phyloP scores from a whole-genome alignment of 2,113 vertebrate species.

The Burhinus oedicnemus region DNA sequence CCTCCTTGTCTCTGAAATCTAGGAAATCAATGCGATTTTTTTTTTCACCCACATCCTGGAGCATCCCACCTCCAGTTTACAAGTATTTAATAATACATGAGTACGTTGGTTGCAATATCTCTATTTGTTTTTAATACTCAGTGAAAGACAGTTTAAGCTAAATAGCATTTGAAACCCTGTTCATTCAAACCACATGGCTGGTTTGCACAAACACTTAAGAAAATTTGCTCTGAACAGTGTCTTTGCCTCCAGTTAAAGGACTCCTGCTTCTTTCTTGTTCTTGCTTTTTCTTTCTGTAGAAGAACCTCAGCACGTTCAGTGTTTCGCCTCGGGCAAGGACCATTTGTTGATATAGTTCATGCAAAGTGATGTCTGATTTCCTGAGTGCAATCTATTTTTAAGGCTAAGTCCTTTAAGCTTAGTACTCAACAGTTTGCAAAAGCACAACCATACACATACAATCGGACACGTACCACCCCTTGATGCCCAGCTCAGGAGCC shows the following conservation, averaged over 20 bases:
- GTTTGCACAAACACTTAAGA: background rate
- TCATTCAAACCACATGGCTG: background rate
- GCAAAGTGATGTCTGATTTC: background rate
- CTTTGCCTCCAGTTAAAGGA: background rate
- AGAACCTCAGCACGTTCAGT: background rate
- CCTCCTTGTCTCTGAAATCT: background rate
- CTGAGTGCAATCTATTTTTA: background rate
- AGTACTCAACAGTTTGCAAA: background rate
- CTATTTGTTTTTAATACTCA: background rate
- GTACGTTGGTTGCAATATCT: background rate
- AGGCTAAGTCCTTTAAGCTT: background rate
- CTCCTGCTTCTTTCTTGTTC: background rate
- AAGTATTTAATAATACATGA: background rate
- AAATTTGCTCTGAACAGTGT: background rate
- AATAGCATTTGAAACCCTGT: background rate
- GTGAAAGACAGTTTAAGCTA: background rate
- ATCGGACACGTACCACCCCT: accelerated
- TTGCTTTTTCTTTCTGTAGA: background rate
- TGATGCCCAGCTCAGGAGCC: background rate
- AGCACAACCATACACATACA: background rate
- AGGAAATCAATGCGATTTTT: accelerated
- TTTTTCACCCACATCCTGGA: background rate
- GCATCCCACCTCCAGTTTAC: background rate
- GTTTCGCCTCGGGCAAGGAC: background rate
- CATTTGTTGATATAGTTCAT: background rate